phyloP scores from a whole-genome alignment of 2,797 vertebrate genomes.

The Hirundo rustica region DNA sequence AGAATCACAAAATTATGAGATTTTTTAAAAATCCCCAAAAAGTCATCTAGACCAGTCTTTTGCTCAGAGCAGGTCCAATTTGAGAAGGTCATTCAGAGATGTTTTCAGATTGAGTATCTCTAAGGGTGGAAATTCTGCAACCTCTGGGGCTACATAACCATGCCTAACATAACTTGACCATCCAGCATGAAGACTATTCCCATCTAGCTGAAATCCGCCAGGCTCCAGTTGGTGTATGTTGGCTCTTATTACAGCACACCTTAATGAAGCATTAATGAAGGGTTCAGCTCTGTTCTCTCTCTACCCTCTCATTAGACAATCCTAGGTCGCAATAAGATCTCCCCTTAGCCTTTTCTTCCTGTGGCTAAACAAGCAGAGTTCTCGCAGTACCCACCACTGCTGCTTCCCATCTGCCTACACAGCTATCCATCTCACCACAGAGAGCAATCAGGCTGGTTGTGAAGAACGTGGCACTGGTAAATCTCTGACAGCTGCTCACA shows the following conservation, averaged over 20 bases:
- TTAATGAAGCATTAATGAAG: background rate
- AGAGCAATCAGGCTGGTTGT: background rate
- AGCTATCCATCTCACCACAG: background rate
- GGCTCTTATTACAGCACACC: background rate
- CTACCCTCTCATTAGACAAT: background rate
- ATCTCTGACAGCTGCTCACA: background rate
- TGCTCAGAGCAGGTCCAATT: background rate
- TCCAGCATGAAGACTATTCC: background rate
- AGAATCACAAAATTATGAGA: background rate
- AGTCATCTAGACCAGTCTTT: background rate
- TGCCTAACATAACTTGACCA: background rate
- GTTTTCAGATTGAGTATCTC: background rate
- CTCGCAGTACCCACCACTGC: background rate
- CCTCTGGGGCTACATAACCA: background rate
- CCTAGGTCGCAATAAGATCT: background rate
- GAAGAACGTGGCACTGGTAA: background rate
- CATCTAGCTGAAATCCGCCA: background rate
- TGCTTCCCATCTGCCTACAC: background rate
- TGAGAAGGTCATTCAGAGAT: background rate
- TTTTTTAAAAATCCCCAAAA: background rate
- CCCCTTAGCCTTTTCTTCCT: background rate
- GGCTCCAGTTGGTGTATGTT: rapidly evolving
- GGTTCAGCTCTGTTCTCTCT: background rate
- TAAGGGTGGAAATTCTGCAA: background rate
- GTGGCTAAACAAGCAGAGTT: background rate